Conservation (phyloP, 2,113 vertebrate genomes). For the Cricetomys ansorgei region DNA sequence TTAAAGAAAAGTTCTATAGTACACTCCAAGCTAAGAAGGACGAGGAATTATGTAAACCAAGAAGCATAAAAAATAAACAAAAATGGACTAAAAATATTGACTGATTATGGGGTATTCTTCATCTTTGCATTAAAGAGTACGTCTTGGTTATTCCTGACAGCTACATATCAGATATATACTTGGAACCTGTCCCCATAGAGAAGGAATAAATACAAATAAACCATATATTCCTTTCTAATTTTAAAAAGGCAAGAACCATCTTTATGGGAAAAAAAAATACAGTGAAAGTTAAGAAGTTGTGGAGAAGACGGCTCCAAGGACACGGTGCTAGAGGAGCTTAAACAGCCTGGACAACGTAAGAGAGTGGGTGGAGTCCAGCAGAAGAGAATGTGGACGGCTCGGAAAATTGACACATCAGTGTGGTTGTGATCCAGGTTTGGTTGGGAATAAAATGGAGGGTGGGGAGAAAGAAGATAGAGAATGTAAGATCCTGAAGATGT, state of each 20-base stretch:
- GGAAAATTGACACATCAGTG: background rate
- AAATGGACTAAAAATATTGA: background rate
- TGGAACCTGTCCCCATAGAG: background rate
- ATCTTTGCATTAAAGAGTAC: conserved; percentile 23
- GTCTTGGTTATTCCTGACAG: background rate
- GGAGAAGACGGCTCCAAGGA: background rate
- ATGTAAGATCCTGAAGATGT: background rate
- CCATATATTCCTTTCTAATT: background rate
- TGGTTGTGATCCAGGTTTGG: background rate
- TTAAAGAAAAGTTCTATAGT: conserved; percentile 10
- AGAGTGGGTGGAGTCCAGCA: background rate
- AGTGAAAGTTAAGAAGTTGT: background rate
- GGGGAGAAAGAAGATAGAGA: background rate
- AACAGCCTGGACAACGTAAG: background rate
- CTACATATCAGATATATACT: background rate
- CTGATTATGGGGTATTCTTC: background rate
- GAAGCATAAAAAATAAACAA: background rate
- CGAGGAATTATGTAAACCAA: conserved; percentile 33
- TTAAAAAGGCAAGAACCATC: background rate
- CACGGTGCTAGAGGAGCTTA: background rate
- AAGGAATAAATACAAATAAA: background rate
- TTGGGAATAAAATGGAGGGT: background rate
- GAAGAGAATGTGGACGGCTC: background rate
- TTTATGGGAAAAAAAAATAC: background rate
- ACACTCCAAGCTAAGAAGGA: background rate